phyloP scores from a whole-genome alignment of 2,888 invertebrate genomes.

The Lepeophtheirus nordmannii region DNA sequence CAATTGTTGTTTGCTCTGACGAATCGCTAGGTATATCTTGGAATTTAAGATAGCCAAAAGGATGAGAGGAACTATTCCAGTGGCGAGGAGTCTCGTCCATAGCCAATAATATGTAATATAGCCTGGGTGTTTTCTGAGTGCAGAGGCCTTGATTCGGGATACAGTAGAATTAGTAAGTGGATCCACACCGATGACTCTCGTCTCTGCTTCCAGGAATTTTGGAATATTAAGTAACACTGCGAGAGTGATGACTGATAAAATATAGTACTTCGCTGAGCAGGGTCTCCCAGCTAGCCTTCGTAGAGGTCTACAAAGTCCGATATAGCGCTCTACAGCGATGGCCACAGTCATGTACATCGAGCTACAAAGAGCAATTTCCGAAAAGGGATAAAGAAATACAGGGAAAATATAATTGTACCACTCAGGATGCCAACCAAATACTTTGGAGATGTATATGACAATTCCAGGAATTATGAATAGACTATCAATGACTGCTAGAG shows the following conservation, averaged over 20 bases:
- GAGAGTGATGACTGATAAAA: constrained; percentile 6
- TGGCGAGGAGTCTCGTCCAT: constrained; percentile 14
- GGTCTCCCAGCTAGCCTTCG: constrained; percentile 15
- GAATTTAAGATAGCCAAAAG: constrained; percentile 17
- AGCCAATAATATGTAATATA: constrained; percentile 19
- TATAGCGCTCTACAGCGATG: constrained; percentile 21
- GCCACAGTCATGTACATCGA: constrained; percentile 23
- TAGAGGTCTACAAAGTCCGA: constrained; percentile 20
- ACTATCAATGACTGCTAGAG: constrained; percentile 19
- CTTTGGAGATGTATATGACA: constrained; percentile 19
- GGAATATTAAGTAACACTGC: constrained; percentile 18
- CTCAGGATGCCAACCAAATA: constrained; percentile 3
- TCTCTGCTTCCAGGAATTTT: constrained; percentile 18
- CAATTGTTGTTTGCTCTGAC: constrained; percentile 11
- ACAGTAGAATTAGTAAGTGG: background rate
- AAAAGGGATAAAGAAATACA: constrained; percentile 13
- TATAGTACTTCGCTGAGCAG: constrained; percentile 18
- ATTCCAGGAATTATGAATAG: constrained; percentile 13
- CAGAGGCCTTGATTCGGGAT: background rate
- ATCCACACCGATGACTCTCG: background rate
- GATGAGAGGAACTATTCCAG: constrained; percentile 16
- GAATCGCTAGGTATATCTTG: constrained; percentile 17
- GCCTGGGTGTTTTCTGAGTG: constrained; percentile 6
- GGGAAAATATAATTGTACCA: constrained; percentile 20
- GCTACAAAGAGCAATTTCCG: constrained; percentile 23